Percentiles rank a stretch among this genome's conserved stretches.
These are phyloP conservation scores for Cylloceria caligata DNA, from an alignment of 2,888 invertebrate species.

Conservation along the genomic window DNA sequence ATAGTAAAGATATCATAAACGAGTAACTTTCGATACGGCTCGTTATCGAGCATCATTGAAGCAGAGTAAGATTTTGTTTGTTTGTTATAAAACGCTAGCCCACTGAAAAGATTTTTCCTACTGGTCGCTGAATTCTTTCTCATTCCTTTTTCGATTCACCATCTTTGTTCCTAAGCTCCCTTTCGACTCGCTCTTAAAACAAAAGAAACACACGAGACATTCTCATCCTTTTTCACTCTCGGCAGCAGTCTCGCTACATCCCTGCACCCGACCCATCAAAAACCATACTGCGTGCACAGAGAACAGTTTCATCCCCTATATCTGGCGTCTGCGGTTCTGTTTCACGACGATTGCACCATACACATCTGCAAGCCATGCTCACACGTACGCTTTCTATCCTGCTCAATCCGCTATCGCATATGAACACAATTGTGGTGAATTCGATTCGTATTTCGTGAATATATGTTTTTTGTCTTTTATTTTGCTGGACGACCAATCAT, in stretches of 20 bases:
- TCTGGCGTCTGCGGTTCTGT: constrained; percentile 43
- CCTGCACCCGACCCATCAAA: constrained; percentile 5
- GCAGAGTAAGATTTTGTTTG: background rate
- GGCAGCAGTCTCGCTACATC: constrained; percentile 6
- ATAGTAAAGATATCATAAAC: background rate
- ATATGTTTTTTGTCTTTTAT: background rate
- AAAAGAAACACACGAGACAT: constrained; percentile 3
- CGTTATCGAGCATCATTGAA: constrained; percentile 17
- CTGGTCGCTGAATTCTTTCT: constrained; percentile 3
- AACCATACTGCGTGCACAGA: constrained; percentile 7
- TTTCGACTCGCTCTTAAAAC: constrained; percentile 2
- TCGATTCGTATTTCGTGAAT: constrained; percentile 19
- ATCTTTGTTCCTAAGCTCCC: constrained; percentile 1
- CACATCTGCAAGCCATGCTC: background rate
- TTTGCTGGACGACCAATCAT: no score
- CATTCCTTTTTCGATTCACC: background rate
- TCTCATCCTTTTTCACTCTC: constrained; percentile 20
- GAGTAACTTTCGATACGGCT: background rate
- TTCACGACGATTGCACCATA: constrained; percentile 21
- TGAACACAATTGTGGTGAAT: constrained; percentile 4
- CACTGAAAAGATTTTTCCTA: constrained; percentile 23
- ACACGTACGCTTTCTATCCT: background rate
- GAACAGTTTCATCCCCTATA: constrained; percentile 39
- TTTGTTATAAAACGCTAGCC: constrained; percentile 14
- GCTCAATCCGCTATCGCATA: background rate